Percentiles rank a stretch among this genome's conserved stretches.
Conservation (phyloP, 2,888 invertebrate species). For the Zaprionus bogoriensis region DNA sequence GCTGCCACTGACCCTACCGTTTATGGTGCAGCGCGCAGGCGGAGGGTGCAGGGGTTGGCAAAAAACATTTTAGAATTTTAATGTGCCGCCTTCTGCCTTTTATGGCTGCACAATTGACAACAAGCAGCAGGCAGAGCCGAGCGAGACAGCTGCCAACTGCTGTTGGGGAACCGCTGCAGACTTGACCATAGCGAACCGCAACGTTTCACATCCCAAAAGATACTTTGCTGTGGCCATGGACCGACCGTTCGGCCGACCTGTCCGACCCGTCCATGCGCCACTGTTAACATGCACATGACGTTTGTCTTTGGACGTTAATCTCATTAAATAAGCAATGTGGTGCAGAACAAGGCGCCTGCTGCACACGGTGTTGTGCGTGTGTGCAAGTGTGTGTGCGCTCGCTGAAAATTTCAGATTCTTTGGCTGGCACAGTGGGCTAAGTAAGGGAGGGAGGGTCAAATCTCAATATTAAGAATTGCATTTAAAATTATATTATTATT, state of each 20-base stretch:
- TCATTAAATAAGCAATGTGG: constrained; percentile 80
- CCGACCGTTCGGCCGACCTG: not conserved
- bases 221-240: constrained; percentile 45
- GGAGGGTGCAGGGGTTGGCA: constrained; percentile 37
- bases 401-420: constrained; percentile 33
- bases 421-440: constrained; percentile 26
- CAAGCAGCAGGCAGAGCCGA: constrained; percentile 16
- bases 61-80: constrained; percentile 77
- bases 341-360: constrained; percentile 44
- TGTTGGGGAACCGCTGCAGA: constrained; percentile 28
- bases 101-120: constrained; percentile 68
- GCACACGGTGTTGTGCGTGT: constrained; percentile 13
- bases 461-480: not conserved
- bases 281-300: constrained; percentile 79
- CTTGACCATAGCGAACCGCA: constrained; percentile 42
- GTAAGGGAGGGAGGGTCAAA: no score
- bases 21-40: constrained; percentile 35
- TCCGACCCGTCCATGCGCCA: constrained; percentile 17
- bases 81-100: constrained; percentile 75
- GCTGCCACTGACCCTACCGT: constrained; percentile 35
- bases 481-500: no score
- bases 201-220: constrained; percentile 38
- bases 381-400: constrained; percentile 19
- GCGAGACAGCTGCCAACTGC: constrained; percentile 57
- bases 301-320: constrained; percentile 81